Evolutionary conservation across 92 coral and sea anemone species (phyloP), one percentile per base, ranked within the genome.

Genomic region (Scolanthus callimorphus): DNA sequence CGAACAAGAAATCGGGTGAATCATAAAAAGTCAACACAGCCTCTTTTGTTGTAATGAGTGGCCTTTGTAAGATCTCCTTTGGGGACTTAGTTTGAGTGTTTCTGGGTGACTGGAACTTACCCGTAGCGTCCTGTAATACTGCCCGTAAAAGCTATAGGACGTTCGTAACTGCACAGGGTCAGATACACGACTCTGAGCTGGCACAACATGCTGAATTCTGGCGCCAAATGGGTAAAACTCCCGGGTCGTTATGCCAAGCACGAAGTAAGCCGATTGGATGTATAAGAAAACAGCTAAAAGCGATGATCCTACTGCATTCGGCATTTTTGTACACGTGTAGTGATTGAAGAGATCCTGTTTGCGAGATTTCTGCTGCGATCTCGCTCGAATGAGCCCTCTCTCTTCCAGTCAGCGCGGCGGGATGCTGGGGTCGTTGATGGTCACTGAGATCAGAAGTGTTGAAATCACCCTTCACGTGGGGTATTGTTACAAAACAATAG

Each of bases 201-300:
- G 27, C 65, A 50, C 12, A 10, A 52, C 17, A 2, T 4, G 20
- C 6, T 39, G 46, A 15, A 8, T 19, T 9, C n/a, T 45, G 39
- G 21, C 71, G 25, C 91, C 97, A 63, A 70, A 71, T 4, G 99
- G 77, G 52, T 80, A 94, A 72, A 94, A 76, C 41, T 77, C 67
- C 26, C 49, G 59, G 25, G 73, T 30, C 29, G 63, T 39, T 38
- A 81, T 71, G 25, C 77, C 60, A 55, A 49, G 28, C 29, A 38
- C 74, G 13, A 49, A 25, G 43, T 67, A 25, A 39, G 71, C 34
- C 37, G 80, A 43, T 55, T 57, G 68, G 60, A 80, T 53, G 49
- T 61, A 47, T 51, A 57, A 17, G 41, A 62, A 30, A 19, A 73
- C 21, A 44, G 75, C 46, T 25, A n/a, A 4, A 11, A 19, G 11